A percentile compares a stretch with the other conserved stretches of the same genome.
Evolutionary conservation across 2,888 invertebrate genomes (phyloP).

Genomic region (Heteropelma amictum): DNA sequence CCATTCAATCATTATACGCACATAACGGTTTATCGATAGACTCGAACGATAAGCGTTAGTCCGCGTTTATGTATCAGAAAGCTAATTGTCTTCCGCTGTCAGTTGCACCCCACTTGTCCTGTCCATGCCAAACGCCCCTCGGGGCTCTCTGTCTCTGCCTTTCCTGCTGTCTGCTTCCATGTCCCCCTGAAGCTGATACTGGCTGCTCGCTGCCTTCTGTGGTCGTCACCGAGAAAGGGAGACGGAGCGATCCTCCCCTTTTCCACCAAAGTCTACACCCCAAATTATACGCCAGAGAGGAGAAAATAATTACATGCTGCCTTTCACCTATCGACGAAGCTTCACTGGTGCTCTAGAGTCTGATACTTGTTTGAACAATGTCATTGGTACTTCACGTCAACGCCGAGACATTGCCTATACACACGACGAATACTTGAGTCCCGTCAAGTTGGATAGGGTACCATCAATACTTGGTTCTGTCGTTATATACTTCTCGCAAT

Average conservation of each 20-base stretch:
- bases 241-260: conserved; percentile 60
- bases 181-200: conserved; percentile 50
- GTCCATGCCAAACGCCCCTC: conserved; percentile 76
- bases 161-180: conserved; percentile 58
- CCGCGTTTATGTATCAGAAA: conserved; percentile 72
- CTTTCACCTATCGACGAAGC: conserved; percentile 66
- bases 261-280: conserved; percentile 63
- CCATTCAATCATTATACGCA: not conserved
- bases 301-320: conserved; percentile 76
- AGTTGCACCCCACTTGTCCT: conserved; percentile 77
- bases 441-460: not conserved
- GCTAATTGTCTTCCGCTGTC: conserved; percentile 78
- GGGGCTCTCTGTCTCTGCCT: conserved; percentile 62
- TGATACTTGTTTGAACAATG: conserved; percentile 68
- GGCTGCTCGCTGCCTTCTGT: conserved; percentile 46
- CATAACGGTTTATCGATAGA: conserved; percentile 6
- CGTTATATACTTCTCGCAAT: not conserved
- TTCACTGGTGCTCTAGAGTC: conserved; percentile 29
- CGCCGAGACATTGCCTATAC: conserved; percentile 18
- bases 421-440: conserved; percentile 3
- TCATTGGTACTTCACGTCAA: conserved; percentile 56
- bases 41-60: conserved; percentile 41
- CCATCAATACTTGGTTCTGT: not conserved
- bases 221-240: conserved; percentile 44
- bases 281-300: conserved; percentile 76